Evolutionary conservation across 37 sponge, comb jelly and placozoan genomes (phyloP).

Genomic region (Ephydatia muelleri): DNA sequence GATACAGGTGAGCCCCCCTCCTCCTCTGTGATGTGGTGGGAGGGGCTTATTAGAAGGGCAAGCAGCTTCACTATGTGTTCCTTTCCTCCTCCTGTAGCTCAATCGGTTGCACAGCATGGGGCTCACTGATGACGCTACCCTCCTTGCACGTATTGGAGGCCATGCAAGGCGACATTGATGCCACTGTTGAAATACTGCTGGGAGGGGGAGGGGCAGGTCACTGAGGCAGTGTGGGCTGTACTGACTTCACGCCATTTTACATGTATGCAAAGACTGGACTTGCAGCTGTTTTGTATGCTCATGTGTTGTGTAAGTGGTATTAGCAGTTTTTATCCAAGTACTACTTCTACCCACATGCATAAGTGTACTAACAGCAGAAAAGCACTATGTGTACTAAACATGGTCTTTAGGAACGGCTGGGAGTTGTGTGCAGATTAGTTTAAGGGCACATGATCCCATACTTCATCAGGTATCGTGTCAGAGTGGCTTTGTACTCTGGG

Average conservation of each 20-base stretch:
- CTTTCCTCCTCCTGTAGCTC: constrained; percentile 24
- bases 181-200: constrained; percentile 67
- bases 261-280: no score
- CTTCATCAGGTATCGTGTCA: constrained; percentile 3
- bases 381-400: no score
- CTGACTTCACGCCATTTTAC: no score
- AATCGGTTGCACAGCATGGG: constrained; percentile 72
- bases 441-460: background rate
- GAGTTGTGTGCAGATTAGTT: background rate
- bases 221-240: background rate
- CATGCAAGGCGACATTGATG: constrained; percentile 64
- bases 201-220: background rate
- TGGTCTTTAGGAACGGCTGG: no score
- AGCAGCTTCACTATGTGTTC: no score
- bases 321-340: no score
- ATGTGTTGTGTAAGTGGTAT: no score
- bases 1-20: background rate
- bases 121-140: constrained; percentile 53
- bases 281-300: no score
- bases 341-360: no score
- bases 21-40: background rate
- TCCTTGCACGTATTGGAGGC: constrained; percentile 79
- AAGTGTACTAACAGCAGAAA: no score
- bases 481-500: constrained; percentile 10
- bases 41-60: background rate